Evolutionary conservation across 2,888 invertebrate species (phyloP), one percentile per base, ranked within the genome.

Genomic region (Trachelus troglodyta): DNA sequence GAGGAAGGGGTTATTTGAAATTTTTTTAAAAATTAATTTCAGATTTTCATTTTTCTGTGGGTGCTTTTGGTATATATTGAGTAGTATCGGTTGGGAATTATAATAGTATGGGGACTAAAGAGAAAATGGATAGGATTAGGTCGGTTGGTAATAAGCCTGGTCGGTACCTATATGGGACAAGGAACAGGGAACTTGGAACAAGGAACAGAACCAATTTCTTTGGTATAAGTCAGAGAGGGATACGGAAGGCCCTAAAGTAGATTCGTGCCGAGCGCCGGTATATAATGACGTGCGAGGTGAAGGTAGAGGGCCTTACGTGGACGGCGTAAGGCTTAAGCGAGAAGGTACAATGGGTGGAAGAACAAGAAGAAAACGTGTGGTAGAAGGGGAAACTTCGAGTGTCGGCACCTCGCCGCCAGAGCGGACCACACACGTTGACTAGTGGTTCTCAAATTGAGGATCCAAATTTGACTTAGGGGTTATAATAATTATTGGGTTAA

Each of bases 371-470:
- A 74, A 74, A 74, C 74, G 85, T 82, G 81, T 80, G 83, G 82
- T 79, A 81, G 79, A 84, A 81, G 84, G 86, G 87, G 89, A 87
- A 87, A 86, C 89, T 86, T 90, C 89, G 91, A 90, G 91, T 91
- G 91, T 91, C 91, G 91, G 91, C 91, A 91, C 91, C 90, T 91
- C 89, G 90, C 91, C 90, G 90, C 89, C 90, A 90, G 86, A 90
- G 84, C 89, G 88, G 91, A 91, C 91, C 91, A 91, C 91, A 91
- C 91, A 91, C 91, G 91, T 91, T 87, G 91, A 88, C 84, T 82
- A 89, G 89, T 82, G 91, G 88, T 84, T 90, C 91, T 90, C 91
- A 91, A 90, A 85, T 81, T 77, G 79, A 69, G 85, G 85, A 79
- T 85, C 83, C 68, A 56, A 56, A 56, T 56, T 56, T 56, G 56